These are phyloP conservation scores for Chaetoderma sp. DNA, from an alignment of 2,888 invertebrate genomes.

Conservation along the genomic window DNA sequence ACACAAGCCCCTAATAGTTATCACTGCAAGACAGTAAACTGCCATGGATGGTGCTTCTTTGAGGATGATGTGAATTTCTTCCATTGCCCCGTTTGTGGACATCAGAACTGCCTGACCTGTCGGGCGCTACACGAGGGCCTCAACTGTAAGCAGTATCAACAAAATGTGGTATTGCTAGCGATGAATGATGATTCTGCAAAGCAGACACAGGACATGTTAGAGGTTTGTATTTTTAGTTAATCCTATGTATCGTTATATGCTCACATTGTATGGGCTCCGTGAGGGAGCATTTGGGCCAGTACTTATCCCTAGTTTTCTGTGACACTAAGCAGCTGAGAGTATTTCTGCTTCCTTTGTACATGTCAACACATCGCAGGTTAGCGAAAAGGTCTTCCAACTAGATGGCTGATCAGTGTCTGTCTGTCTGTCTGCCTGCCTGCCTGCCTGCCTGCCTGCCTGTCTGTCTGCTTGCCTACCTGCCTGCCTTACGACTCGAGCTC, in stretches of 20 bases:
- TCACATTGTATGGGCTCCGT: no score
- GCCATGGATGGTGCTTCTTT: conserved; percentile 89
- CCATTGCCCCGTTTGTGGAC: conserved; percentile 84
- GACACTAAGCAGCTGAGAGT: no score
- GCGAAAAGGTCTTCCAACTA: neutral
- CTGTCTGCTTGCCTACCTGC: no score
- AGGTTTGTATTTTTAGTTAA: conserved; percentile 70
- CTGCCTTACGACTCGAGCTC: neutral
- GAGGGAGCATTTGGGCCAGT: no score
- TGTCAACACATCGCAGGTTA: no score
- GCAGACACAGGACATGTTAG: conserved; percentile 83
- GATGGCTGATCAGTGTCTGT: neutral
- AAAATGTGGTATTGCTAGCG: conserved; percentile 75
- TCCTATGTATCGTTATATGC: neutral
- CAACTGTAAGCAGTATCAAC: conserved; percentile 86
- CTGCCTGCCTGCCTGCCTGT: no score
- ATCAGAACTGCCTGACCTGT: conserved; percentile 86
- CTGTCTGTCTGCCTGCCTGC: no score
- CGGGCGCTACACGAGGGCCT: conserved; percentile 86
- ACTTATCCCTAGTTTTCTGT: no score
- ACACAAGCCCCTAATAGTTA: conserved; percentile 83
- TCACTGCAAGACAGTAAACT: conserved; percentile 91
- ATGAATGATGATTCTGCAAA: conserved; percentile 77
- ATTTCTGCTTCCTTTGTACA: no score
- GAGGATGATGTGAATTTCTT: conserved; percentile 88